Evolutionary conservation across 1,140 invertebrate genomes (phyloP), one percentile per base, ranked within the genome.

Genomic region (Tyrophagus putrescentiae): DNA sequence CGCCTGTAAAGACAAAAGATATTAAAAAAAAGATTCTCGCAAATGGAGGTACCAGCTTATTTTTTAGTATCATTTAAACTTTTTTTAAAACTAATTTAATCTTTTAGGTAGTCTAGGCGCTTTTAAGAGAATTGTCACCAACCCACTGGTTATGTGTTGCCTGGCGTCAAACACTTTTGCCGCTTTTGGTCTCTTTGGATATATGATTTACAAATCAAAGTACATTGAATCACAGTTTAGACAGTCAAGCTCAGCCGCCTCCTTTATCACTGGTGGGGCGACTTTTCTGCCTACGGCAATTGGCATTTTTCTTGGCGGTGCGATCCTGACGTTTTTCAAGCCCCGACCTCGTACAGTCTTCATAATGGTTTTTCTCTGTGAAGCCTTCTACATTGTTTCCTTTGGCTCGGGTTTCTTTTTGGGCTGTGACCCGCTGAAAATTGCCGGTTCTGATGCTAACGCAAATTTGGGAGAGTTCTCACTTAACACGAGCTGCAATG

Each of bases 141-240:
- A 85, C 64, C 78, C 73, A 16, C 78, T 81, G 0, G 72, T 83
- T 28, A 80, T 83, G 75, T 80, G 77, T 66, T 82, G 83, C 64
- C 80, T 80, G 59, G 68, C 82, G 0, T 77, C 81, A 0, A 76
- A 76, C 1, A 76, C 83, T 1, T 83, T 83, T 65, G 83, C 82
- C 66, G 75, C 82, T 16, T 76, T 84, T 63, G 82, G 82, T 0
- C 81, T 81, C 63, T 80, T 81, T 70, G 82, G 82, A 0, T 84
- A 83, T 65, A 82, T 80, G 78, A 82, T 83, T 9, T 84, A 83
- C 64, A 76, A 82, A 69, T 82, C 82, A 0, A 84, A 84, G 68
- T 84, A 84, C 60, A 81, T 84, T 56, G 82, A 84, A 70, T 81
- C 79, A 0, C 81, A 84, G 68, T 85, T 84, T 67, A 76, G 79